Evolutionary conservation across 1,140 invertebrate genomes (phyloP).

Genomic region (Heliconius nattereri): DNA sequence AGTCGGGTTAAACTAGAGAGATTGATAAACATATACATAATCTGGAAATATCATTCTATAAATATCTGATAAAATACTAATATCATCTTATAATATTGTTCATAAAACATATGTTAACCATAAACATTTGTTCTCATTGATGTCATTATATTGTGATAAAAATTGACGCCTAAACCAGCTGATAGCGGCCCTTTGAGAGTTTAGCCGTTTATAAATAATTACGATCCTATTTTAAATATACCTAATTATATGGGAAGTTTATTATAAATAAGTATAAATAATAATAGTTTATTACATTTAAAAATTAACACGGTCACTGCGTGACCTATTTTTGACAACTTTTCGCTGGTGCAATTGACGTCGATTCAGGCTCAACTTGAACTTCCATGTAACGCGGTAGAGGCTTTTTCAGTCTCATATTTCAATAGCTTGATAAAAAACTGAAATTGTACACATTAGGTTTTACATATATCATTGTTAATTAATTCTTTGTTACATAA

Average conservation of each 20-base stretch:
- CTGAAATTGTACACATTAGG: not conserved
- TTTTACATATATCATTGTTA: not conserved
- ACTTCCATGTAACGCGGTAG: too few species aligned
- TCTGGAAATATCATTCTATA: not conserved
- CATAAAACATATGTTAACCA: slow-evolving; percentile 30
- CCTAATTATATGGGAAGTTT: not conserved
- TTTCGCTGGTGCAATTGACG: too few species aligned
- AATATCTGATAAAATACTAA: not conserved
- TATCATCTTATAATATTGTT: not conserved
- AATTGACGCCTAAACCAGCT: slow-evolving; percentile 32
- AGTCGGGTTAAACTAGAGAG: too few species aligned
- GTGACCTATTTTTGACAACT: too few species aligned
- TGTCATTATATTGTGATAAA: slow-evolving; percentile 25
- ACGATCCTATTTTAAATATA: not conserved
- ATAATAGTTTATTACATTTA: not conserved
- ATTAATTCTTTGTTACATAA: not conserved
- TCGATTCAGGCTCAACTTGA: too few species aligned
- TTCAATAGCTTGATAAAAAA: not conserved
- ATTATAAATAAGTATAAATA: not conserved
- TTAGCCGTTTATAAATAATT: not conserved
- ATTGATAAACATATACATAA: not conserved
- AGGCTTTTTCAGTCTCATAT: too few species aligned
- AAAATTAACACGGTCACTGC: too few species aligned
- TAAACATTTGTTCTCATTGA: slow-evolving; percentile 26
- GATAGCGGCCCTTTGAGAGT: slow-evolving; percentile 48